Conservation (phyloP, 2,113 vertebrate genomes). For the Chloroceryle aenea region DNA sequence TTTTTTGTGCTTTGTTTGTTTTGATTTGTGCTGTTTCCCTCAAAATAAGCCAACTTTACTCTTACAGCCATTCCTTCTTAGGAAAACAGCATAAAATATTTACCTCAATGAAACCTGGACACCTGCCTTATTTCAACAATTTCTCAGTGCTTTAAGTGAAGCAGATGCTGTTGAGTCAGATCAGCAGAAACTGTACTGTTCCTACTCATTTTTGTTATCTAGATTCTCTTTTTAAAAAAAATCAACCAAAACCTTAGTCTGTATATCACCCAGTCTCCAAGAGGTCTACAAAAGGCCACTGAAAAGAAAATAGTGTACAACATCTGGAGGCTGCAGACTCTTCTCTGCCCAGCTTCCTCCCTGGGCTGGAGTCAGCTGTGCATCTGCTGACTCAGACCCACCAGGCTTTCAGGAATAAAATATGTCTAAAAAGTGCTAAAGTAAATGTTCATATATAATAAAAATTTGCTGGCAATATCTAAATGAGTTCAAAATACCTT, state of each 20-base stretch:
- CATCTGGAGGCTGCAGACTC: constrained; percentile 9
- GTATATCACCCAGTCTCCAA: not conserved
- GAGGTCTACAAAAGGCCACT: not conserved
- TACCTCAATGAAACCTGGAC: constrained; percentile 25
- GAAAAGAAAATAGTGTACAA: not conserved
- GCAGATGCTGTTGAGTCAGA: constrained; percentile 18
- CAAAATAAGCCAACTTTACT: not conserved
- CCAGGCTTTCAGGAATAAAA: constrained; percentile 45
- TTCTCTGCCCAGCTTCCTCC: not conserved
- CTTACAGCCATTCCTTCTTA: not conserved
- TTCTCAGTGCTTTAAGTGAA: not conserved
- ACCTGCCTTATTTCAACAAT: constrained; percentile 4
- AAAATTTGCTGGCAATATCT: constrained; percentile 41
- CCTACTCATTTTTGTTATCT: not conserved
- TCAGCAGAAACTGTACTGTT: not conserved
- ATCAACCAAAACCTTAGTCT: not conserved
- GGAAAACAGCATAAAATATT: constrained; percentile 30
- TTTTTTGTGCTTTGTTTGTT: not conserved
- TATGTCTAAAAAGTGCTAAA: constrained; percentile 56
- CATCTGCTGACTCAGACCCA: constrained; percentile 38
- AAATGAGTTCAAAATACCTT: constrained; percentile 63
- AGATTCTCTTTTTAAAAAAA: not conserved
- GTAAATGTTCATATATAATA: constrained; percentile 60
- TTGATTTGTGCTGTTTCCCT: not conserved
- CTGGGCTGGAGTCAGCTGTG: not conserved